Evolutionary conservation across 2,797 vertebrate species (phyloP), one percentile per base, ranked within the genome.

Genomic region (Neomorphus geoffroyi): DNA sequence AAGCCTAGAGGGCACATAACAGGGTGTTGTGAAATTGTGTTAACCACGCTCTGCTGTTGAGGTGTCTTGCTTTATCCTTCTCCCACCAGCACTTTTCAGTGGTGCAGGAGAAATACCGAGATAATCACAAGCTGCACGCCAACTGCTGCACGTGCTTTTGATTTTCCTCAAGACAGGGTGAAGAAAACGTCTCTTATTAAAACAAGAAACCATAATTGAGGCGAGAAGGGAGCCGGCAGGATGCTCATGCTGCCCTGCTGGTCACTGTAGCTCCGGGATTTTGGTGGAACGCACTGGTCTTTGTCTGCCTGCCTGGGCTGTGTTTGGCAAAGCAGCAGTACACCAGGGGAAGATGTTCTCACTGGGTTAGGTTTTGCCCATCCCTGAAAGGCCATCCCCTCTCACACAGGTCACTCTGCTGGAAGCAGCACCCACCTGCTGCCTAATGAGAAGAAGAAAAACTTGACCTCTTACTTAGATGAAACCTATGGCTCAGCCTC

Each of bases 361-460:
- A 24, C 10, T 10, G 24, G 9, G 5, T 35, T 0, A 0, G 48
- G 28, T 37, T 67, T 61, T 61, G 37, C 30, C 28, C 1, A 5
- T 17, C 73, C 32, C 41, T 54, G 11, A 45, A 23, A 64, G 30
- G 46, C 33, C 1, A 0, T 57, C 12, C 3, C 23, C 19, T 58
- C 35, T 67, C 61, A 53, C 5, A 33, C 41, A 46, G 35, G 17
- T 53, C 48, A 11, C 26, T 51, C 22, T 37, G 69, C 64, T 69
- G 67, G 69, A 43, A 53, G 48, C 39, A 80, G 33, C 43, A 62
- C 11, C 22, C 2, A 0, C 37, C 54, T 83, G 56, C 57, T 80
- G 41, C 33, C 33, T 30, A 17, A 48, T 1, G 3, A 46, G 35
- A 35, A 62, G 70, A 9, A 81, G 60, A 5, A 60, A 91, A 6